Conservation (phyloP, 2,797 vertebrate genomes). For the Catamblyrhynchus diadema region DNA sequence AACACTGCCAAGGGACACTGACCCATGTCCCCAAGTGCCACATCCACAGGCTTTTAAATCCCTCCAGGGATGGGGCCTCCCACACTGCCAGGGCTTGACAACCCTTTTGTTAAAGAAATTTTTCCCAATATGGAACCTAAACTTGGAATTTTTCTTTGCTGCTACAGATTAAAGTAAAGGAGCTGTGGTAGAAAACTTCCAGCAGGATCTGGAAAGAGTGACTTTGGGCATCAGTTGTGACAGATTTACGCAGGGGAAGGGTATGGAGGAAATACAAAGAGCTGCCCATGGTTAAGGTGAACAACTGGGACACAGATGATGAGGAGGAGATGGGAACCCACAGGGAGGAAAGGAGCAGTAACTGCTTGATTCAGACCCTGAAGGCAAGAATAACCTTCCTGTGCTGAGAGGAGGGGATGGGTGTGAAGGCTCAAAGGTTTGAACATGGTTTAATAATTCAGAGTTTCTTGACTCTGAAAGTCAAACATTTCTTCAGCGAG, state of each 20-base stretch:
- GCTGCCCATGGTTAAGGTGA: neutral
- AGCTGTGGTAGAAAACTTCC: neutral
- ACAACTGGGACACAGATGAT: neutral
- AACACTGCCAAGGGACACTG: neutral
- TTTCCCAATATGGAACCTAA: neutral
- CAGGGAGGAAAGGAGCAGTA: neutral
- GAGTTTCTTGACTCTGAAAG: neutral
- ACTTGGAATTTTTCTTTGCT: neutral
- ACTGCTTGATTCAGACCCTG: neutral
- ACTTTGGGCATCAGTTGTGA: neutral
- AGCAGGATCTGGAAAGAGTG: neutral
- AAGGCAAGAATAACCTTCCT: neutral
- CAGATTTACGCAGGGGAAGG: neutral
- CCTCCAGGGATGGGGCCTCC: neutral
- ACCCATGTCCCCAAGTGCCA: neutral
- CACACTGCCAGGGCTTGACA: neutral
- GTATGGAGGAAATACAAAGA: neutral
- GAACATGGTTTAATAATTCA: neutral
- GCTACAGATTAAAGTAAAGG: neutral
- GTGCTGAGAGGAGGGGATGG: neutral
- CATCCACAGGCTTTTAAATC: neutral
- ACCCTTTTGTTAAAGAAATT: neutral
- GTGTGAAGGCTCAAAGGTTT: neutral
- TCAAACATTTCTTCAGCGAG: neutral
- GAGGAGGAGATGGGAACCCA: neutral